These are phyloP conservation scores for Labeo catla DNA, from an alignment of 2,113 vertebrate genomes.

Conservation along the genomic window DNA sequence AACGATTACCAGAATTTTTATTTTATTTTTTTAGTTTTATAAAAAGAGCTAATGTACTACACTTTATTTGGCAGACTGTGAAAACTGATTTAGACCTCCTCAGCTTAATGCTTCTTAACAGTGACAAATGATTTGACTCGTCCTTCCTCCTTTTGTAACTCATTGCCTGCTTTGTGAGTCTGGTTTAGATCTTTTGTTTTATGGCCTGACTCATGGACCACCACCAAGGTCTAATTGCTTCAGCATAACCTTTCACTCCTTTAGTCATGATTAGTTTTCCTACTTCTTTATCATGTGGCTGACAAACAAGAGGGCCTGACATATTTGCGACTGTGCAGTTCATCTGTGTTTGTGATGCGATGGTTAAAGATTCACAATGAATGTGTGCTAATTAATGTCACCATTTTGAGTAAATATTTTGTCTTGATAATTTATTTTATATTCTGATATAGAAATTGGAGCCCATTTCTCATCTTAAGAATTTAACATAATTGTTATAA, in stretches of 20 bases:
- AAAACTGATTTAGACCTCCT: background rate
- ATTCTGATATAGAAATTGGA: background rate
- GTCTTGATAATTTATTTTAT: background rate
- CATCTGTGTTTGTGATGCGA: background rate
- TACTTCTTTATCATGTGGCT: conserved; percentile 54
- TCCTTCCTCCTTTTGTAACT: conserved; percentile 35
- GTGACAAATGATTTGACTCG: conserved; percentile 21
- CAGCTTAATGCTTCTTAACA: background rate
- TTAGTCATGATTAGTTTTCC: conserved; percentile 57
- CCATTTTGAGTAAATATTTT: background rate
- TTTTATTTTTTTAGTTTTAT: background rate
- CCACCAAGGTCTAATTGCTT: conserved; percentile 55
- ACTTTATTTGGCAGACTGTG: background rate
- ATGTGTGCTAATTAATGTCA: background rate
- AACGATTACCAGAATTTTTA: background rate
- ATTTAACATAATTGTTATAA: too few species aligned
- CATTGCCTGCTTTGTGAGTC: conserved; percentile 37
- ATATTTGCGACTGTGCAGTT: background rate
- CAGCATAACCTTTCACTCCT: conserved; percentile 55
- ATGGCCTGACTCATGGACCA: conserved; percentile 53
- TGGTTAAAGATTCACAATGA: background rate
- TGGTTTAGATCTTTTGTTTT: conserved; percentile 57
- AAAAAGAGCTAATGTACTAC: background rate
- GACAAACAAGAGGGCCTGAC: conserved; percentile 23
- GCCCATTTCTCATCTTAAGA: background rate